Evolutionary conservation across 1,140 invertebrate species (phyloP).

Genomic region (Ostrea edulis): DNA sequence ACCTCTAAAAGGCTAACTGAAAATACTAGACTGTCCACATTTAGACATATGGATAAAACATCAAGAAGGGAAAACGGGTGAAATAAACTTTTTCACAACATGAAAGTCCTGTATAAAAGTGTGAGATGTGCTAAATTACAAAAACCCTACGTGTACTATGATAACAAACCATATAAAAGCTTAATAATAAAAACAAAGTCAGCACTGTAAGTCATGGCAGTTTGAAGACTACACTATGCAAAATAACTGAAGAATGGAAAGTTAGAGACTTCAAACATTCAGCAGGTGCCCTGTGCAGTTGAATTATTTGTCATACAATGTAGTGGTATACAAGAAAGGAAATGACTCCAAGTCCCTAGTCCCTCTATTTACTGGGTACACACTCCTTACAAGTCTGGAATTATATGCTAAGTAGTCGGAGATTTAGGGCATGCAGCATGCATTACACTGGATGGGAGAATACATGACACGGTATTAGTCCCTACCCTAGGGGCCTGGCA

Average conservation of each 20-base stretch:
- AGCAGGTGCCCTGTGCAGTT: not conserved
- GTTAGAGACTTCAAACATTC: not conserved
- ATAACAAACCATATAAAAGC: too few species aligned
- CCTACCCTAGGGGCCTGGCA: conserved; percentile 24
- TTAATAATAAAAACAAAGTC: not conserved
- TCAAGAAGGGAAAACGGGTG: not conserved
- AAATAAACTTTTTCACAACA: too few species aligned
- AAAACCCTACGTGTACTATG: too few species aligned
- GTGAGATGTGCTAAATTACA: too few species aligned
- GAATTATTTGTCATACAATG: not conserved
- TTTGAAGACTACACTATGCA: not conserved
- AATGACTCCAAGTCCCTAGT: not conserved
- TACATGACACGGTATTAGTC: conserved; percentile 23
- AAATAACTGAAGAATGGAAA: not conserved
- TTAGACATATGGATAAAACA: not conserved
- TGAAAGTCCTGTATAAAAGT: too few species aligned
- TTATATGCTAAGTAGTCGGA: not conserved
- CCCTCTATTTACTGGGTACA: not conserved
- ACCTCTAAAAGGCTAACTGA: too few species aligned
- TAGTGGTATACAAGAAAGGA: not conserved
- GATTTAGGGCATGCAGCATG: conserved; percentile 26
- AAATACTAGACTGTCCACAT: too few species aligned
- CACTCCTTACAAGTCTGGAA: not conserved
- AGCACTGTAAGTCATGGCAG: not conserved
- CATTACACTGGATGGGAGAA: not conserved